Percentiles rank a stretch among this genome's conserved stretches.
Conservation (phyloP, 1,140 invertebrate genomes). For the Pogonus chalceus region DNA sequence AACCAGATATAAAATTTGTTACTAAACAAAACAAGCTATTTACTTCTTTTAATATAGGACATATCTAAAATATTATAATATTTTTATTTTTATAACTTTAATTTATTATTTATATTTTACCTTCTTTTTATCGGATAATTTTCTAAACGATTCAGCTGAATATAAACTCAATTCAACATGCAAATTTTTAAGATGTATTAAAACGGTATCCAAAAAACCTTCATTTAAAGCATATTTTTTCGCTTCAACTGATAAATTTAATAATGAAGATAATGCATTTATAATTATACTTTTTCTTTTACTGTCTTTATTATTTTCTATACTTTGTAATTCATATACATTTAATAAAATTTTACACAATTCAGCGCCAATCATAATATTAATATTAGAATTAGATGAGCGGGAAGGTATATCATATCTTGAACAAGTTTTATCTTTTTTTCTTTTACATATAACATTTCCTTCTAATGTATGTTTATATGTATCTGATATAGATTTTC, state of each 20-base stretch:
- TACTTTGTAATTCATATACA: constrained; percentile 37
- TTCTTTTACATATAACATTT: too few relatives aligned
- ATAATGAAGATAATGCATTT: constrained; percentile 36
- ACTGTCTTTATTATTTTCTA: constrained; percentile 28
- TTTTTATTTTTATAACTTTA: too few relatives aligned
- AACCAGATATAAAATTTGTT: constrained; percentile 41
- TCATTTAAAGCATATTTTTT: constrained; percentile 35
- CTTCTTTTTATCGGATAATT: constrained; percentile 32
- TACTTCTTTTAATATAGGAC: constrained; percentile 39
- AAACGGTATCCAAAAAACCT: constrained; percentile 31
- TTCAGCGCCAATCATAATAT: constrained; percentile 31
- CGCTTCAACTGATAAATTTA: constrained; percentile 37
- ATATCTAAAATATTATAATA: constrained; percentile 31
- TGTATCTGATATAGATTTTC: too few relatives aligned
- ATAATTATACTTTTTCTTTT: constrained; percentile 35
- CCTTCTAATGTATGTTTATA: too few relatives aligned
- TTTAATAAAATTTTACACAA: constrained; percentile 37
- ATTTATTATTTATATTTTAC: not conserved
- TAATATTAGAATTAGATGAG: not conserved
- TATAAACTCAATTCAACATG: constrained; percentile 40
- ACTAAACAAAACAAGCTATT: constrained; percentile 37
- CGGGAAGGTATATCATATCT: too few relatives aligned
- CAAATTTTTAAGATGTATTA: constrained; percentile 37
- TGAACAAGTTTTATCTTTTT: too few relatives aligned
- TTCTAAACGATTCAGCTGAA: constrained; percentile 36